These are phyloP conservation scores for Lichenostomus cassidix DNA, from an alignment of 2,113 vertebrate species.

Conservation along the genomic window DNA sequence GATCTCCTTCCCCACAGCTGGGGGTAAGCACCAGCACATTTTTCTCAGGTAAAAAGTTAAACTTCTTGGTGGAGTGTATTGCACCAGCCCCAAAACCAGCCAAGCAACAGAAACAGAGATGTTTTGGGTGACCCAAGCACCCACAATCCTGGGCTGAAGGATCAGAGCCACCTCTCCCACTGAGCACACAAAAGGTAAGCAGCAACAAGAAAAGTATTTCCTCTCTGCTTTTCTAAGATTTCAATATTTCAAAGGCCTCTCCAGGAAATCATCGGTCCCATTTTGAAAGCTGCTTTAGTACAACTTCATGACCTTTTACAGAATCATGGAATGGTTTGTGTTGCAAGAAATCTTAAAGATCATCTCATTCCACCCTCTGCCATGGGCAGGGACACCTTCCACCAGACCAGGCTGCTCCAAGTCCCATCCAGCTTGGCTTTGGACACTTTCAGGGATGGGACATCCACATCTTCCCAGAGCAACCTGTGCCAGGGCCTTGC, in stretches of 20 bases:
- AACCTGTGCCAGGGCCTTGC: neutral
- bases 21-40: neutral
- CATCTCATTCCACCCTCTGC: fast-evolving
- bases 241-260: neutral
- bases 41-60: neutral
- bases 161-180: fast-evolving
- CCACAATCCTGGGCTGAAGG: neutral
- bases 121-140: neutral
- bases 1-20: neutral
- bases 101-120: neutral
- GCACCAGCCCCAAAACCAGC: neutral
- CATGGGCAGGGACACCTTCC: neutral
- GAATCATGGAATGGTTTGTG: neutral
- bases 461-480: neutral
- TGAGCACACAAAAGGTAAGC: fast-evolving
- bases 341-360: neutral
- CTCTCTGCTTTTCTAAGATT: neutral
- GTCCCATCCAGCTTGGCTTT: neutral
- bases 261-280: neutral
- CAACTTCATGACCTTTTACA: neutral
- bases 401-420: neutral
- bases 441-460: neutral
- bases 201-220: neutral
- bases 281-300: neutral
- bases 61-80: too few species aligned